These are phyloP conservation scores for Champsocephalus esox DNA, from an alignment of 2,797 vertebrate genomes.

Conservation along the genomic window DNA sequence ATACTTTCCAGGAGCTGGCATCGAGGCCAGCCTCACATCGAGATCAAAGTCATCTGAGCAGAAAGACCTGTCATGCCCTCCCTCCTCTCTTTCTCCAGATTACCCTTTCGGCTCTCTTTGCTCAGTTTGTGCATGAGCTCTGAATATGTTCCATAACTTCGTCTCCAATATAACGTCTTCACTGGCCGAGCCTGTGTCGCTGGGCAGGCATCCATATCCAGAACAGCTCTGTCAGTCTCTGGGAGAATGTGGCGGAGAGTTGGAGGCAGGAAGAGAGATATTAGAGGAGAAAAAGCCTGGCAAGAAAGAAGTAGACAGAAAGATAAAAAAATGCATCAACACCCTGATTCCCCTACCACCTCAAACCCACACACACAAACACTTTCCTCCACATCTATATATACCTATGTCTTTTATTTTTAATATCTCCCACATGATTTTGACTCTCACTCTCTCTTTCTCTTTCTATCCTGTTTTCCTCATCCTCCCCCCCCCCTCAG, in stretches of 20 bases:
- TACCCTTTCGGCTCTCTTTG: slow-evolving; percentile 35
- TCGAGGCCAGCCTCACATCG: slow-evolving; percentile 45
- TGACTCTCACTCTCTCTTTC: slow-evolving; percentile 12
- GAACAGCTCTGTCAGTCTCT: slow-evolving; percentile 37
- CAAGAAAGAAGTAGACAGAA: slow-evolving; percentile 25
- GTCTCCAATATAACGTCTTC: slow-evolving; percentile 35
- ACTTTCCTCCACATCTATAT: slow-evolving; percentile 37
- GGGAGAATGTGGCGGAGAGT: slow-evolving; percentile 10
- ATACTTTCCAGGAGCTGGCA: slow-evolving; percentile 40
- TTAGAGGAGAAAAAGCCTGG: slow-evolving; percentile 27
- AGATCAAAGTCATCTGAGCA: slow-evolving; percentile 73
- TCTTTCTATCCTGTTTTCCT: not conserved
- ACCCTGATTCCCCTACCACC: slow-evolving; percentile 11
- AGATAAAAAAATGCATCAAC: slow-evolving; percentile 52
- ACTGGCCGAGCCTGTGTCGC: slow-evolving; percentile 34
- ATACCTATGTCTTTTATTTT: slow-evolving; percentile 29
- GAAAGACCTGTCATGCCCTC: slow-evolving; percentile 58
- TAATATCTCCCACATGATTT: slow-evolving; percentile 42
- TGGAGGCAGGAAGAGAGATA: slow-evolving; percentile 29
- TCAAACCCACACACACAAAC: slow-evolving; percentile 23
- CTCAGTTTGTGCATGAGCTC: slow-evolving; percentile 37
- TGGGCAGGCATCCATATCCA: slow-evolving; percentile 45
- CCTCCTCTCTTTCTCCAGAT: slow-evolving; percentile 34
- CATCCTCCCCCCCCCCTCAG: slow-evolving; percentile 70
- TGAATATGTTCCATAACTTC: slow-evolving; percentile 48